phyloP scores from a whole-genome alignment of 1,140 invertebrate genomes.

The Plectus sambesii region DNA sequence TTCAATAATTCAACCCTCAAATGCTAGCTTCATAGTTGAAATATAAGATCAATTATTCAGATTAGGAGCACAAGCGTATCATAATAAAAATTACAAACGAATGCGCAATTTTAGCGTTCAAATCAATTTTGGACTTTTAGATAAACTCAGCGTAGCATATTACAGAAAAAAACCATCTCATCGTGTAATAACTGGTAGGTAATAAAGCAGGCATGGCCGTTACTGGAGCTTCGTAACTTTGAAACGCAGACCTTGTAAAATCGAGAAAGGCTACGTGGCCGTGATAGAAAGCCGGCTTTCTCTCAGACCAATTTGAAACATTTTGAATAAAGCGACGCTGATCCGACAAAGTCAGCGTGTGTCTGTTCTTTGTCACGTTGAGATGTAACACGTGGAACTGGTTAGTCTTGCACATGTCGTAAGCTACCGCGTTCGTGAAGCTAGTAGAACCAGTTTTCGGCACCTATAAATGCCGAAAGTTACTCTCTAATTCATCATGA shows the following conservation, averaged over 20 bases:
- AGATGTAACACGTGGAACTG: conserved; percentile 87
- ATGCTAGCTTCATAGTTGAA: too few relatives aligned
- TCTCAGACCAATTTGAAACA: conserved; percentile 70
- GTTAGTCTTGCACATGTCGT: conserved; percentile 83
- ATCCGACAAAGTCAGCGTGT: conserved; percentile 77
- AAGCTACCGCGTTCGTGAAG: conserved; percentile 81
- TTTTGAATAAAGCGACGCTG: conserved; percentile 62
- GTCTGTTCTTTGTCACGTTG: conserved; percentile 87
- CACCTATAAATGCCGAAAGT: conserved; percentile 87
- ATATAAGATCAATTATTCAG: too few relatives aligned
- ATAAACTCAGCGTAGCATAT: too few relatives aligned
- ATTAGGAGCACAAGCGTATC: too few relatives aligned
- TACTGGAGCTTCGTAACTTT: too few relatives aligned
- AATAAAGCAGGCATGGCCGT: too few relatives aligned
- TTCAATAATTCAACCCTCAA: too few relatives aligned
- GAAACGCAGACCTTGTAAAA: conserved; percentile 86
- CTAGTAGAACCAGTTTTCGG: conserved; percentile 98
- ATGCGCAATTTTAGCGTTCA: too few relatives aligned
- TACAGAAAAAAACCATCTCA: too few relatives aligned
- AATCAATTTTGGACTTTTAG: too few relatives aligned
- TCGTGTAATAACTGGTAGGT: too few relatives aligned
- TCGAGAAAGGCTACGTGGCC: conserved; percentile 90
- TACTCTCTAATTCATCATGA: conserved; percentile 48
- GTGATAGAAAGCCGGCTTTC: conserved; percentile 86
- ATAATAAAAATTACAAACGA: too few relatives aligned